phyloP scores from a whole-genome alignment of 2,888 invertebrate species.

The Cantharis rufa region DNA sequence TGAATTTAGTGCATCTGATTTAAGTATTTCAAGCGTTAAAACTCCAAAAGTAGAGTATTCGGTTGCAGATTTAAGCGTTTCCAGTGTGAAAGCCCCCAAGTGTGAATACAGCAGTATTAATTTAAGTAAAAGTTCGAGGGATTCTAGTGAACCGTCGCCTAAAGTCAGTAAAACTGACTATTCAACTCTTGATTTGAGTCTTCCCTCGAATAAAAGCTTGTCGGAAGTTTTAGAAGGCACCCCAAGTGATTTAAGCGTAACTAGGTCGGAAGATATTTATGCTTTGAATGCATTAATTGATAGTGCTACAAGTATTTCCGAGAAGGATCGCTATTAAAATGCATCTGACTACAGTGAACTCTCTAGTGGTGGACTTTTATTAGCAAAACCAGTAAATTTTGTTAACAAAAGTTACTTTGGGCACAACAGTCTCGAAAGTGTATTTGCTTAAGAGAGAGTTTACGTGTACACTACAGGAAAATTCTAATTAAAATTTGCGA shows the following conservation, averaged over 20 bases:
- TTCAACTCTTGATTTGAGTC: conserved; percentile 57
- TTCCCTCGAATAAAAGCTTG: conserved; percentile 51
- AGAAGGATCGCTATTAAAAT: conserved; percentile 8
- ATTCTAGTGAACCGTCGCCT: conserved; percentile 57
- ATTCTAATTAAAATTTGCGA: neutral
- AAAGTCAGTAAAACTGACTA: conserved; percentile 65
- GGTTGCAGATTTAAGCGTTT: conserved; percentile 58
- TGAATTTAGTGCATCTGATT: conserved; percentile 44
- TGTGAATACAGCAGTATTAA: conserved; percentile 43
- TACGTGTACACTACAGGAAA: too few species aligned
- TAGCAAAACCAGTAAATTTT: too few species aligned
- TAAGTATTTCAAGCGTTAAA: conserved; percentile 50
- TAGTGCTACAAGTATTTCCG: conserved; percentile 11
- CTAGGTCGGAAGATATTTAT: conserved; percentile 30
- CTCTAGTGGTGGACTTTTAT: too few species aligned
- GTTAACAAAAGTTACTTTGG: too few species aligned
- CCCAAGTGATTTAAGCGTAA: conserved; percentile 42
- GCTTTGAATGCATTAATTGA: conserved; percentile 20
- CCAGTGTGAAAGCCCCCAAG: conserved; percentile 53
- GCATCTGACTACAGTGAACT: neutral
- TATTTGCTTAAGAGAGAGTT: too few species aligned
- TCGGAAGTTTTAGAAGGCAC: conserved; percentile 37
- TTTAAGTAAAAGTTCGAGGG: conserved; percentile 41
- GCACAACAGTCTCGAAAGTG: too few species aligned
- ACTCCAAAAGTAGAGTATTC: conserved; percentile 55